Evolutionary conservation across 35 echinoderm and acorn worm species (phyloP).

Genomic region (Apostichopus japonicus): DNA sequence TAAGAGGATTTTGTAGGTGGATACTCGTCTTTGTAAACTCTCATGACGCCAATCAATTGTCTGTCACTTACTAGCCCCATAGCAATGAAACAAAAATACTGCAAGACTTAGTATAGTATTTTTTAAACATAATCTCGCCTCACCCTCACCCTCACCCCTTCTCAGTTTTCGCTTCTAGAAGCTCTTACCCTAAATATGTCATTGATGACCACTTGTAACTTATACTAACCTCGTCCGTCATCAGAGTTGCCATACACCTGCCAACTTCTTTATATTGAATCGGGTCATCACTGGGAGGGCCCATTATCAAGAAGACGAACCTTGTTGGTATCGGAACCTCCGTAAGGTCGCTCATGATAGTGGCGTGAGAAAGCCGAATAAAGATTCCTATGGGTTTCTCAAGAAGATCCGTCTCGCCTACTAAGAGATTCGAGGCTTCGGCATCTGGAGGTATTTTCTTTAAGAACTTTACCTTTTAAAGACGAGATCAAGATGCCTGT

Average conservation of each 20-base stretch:
- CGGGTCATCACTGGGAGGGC: conserved; percentile 75
- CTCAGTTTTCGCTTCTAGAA: no score
- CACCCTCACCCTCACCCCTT: no score
- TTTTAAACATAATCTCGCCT: no score
- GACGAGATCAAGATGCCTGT: not conserved
- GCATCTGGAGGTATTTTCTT: conserved; percentile 82
- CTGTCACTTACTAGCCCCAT: no score
- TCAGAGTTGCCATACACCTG: conserved; percentile 88
- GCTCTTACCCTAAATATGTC: no score
- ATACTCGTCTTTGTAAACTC: no score
- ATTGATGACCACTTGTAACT: no score
- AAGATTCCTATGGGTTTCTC: conserved; percentile 79
- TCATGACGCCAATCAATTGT: no score
- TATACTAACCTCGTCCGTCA: conserved; percentile 88
- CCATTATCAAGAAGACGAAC: conserved; percentile 85
- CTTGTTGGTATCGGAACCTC: conserved; percentile 90
- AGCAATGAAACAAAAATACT: no score
- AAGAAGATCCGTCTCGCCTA: conserved; percentile 82
- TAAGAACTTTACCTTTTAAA: conserved; percentile 73
- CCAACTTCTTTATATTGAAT: conserved; percentile 85
- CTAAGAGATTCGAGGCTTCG: conserved; percentile 83
- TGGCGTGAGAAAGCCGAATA: conserved; percentile 61
- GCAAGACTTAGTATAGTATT: no score
- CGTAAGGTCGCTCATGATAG: conserved; percentile 69
- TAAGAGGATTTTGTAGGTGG: no score